Conservation (phyloP, 2,113 vertebrate genomes). For the Helogale parvula region DNA sequence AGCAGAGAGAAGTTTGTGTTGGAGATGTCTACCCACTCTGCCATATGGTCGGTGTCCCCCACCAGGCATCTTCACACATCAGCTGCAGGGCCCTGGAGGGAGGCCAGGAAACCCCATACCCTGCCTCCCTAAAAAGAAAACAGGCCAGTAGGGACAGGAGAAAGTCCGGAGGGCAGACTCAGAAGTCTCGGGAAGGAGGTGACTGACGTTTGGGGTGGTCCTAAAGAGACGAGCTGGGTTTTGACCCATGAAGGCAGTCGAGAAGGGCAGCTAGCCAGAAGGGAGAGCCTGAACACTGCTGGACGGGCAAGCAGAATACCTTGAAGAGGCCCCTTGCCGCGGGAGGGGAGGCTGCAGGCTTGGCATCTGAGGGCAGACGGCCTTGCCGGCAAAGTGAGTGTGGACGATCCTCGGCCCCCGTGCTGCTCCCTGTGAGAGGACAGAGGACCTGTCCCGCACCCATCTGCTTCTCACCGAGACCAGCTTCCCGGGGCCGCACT, state of each 20-base stretch:
- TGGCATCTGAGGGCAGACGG: not conserved
- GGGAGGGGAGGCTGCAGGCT: not conserved
- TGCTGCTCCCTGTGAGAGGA: not conserved
- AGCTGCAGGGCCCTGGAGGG: not conserved
- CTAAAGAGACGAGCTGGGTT: not conserved
- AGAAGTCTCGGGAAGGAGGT: not conserved
- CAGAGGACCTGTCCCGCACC: not conserved
- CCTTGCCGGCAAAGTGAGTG: not conserved
- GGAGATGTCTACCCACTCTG: not conserved
- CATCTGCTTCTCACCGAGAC: not conserved
- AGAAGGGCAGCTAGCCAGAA: not conserved
- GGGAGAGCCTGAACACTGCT: accelerated
- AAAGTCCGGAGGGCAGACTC: not conserved
- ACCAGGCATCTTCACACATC: not conserved
- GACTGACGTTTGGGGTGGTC: not conserved
- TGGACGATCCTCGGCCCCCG: not conserved
- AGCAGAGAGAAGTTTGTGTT: no score
- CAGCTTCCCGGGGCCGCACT: not conserved
- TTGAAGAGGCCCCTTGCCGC: not conserved
- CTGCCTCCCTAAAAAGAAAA: not conserved
- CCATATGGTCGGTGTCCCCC: not conserved
- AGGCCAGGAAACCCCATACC: not conserved
- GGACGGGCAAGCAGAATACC: accelerated
- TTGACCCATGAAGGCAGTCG: no score
- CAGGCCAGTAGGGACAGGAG: not conserved